Evolutionary conservation across 1,140 invertebrate genomes (phyloP), one percentile per base, ranked within the genome.

Genomic region (Coptotermes formosanus): DNA sequence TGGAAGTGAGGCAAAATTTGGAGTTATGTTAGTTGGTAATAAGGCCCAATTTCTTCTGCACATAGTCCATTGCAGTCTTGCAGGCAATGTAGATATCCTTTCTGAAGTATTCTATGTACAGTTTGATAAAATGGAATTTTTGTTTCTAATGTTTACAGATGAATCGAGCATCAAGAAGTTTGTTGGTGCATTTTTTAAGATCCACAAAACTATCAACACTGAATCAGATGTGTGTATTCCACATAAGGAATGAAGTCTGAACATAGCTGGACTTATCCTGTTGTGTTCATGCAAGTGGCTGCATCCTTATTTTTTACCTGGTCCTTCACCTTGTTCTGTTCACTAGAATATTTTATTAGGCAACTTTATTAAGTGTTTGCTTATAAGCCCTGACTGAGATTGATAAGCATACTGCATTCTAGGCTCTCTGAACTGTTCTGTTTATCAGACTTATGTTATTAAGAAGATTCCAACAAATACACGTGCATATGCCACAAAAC

Each of bases 141-240:
- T 75, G 14, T 75, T 30, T n/a, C 4, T 8, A 75, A 75, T 75
- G 9, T n/a, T 90, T 92, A 88, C 89, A 90, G 91, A 91, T 86
- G 91, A 92, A 85, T 88, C 90, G 82, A 89, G 89, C 81, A 90
- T 92, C 38, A 92, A 92, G 87, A 88, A 89, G 25, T 92, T 89
- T 87, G 88, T 91, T 25, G 88, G 89, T 85, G 89, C 88, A 59
- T 90, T 91, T 85, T 87, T 91, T 69, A 89, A 89, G 69, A 89
- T 88, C 44, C 89, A 90, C 85, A 87, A 89, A 82, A 89, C 89
- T 88, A 89, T 90, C 43, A 89, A 88, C 82, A 88, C 89, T 55
- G 87, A 89, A 45, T 75, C 64, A n/a, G 64, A 75, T 75, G 64
- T 75, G 25, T 75, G 64, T 14, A n/a, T 75, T 75, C n/a, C 2